phyloP scores from a whole-genome alignment of 2,888 invertebrate species.

The Meloe dianella region DNA sequence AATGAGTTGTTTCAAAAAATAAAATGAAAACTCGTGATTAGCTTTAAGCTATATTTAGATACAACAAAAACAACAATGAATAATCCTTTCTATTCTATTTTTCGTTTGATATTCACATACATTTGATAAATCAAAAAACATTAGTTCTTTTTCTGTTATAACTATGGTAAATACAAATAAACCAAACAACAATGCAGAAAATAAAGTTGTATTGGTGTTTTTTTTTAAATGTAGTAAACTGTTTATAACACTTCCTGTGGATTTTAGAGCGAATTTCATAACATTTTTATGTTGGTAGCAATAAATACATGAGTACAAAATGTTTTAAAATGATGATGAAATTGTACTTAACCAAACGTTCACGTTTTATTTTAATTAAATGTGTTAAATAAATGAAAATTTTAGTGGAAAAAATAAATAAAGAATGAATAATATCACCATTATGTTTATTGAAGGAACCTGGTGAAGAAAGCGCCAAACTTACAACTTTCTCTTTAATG shows the following conservation, averaged over 20 bases:
- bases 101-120: background rate
- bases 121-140: background rate
- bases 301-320: background rate
- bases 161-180: background rate
- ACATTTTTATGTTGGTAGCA: background rate
- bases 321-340: background rate
- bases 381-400: background rate
- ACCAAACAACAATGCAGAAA: background rate
- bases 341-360: background rate
- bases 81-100: background rate
- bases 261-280: background rate
- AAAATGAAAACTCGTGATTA: background rate
- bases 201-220: background rate
- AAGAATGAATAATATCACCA: no score
- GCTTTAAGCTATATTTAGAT: background rate
- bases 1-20: no score
- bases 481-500: background rate
- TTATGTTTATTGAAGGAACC: background rate
- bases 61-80: background rate
- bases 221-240: slow-evolving; percentile 2
- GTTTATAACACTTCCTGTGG: slow-evolving; percentile 5
- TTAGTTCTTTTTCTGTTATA: background rate
- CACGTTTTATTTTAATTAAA: background rate
- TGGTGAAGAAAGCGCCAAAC: background rate
- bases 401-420: no score